phyloP scores from a whole-genome alignment of 2,797 vertebrate species.

The Vespertilio murinus region DNA sequence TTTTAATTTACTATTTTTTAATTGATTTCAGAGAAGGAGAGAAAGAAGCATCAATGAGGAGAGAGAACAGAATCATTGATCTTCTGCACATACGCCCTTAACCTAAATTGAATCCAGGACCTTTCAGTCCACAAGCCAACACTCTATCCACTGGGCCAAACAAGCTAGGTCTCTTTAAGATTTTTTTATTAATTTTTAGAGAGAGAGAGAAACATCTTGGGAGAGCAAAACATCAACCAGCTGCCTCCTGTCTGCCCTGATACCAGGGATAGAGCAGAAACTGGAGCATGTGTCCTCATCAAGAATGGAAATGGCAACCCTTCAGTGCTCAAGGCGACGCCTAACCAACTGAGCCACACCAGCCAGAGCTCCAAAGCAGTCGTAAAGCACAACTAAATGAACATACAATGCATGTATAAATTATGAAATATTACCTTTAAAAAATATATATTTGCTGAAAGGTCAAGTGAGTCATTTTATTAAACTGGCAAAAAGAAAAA shows the following conservation, averaged over 20 bases:
- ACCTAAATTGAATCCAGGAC: too few species aligned
- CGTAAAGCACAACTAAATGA: background rate
- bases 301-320: background rate
- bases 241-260: background rate
- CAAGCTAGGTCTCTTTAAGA: background rate
- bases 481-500: slow-evolving; percentile 19
- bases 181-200: background rate
- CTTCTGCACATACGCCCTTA: too few species aligned
- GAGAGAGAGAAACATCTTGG: background rate
- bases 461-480: background rate
- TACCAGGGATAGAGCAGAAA: background rate
- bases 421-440: background rate
- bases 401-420: background rate
- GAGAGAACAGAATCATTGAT: too few species aligned
- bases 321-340: background rate
- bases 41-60: too few species aligned
- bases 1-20: too few species aligned
- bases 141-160: too few species aligned
- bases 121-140: too few species aligned
- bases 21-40: too few species aligned
- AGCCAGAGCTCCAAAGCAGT: background rate
- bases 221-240: background rate
- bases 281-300: background rate
- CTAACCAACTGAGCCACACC: background rate
- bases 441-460: background rate